Conservation (phyloP, 2,797 vertebrate species). For the Cyclura pinguis region DNA sequence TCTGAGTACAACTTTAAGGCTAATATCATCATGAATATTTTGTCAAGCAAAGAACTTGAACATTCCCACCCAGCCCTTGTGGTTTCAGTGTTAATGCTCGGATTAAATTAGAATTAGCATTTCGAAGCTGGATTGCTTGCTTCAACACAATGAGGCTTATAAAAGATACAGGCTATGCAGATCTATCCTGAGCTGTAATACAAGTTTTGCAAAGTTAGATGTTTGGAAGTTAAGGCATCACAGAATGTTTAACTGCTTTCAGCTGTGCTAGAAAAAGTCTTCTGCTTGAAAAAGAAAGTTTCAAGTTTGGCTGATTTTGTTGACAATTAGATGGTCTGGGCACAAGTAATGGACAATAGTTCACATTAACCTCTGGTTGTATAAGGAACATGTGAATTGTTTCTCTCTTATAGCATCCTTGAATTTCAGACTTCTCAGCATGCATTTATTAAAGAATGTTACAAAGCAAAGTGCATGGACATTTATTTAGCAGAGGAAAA, state of each 20-base stretch:
- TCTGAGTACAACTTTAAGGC: slow-evolving; percentile 36
- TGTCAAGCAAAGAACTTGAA: slow-evolving; percentile 27
- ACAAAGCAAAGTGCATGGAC: neutral
- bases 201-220: slow-evolving; percentile 23
- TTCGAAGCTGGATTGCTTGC: neutral
- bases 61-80: neutral
- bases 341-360: slow-evolving; percentile 11
- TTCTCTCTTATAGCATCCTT: slow-evolving; percentile 22
- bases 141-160: slow-evolving; percentile 16
- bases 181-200: slow-evolving; percentile 33
- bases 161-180: slow-evolving; percentile 6
- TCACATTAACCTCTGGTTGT: slow-evolving; percentile 3
- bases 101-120: slow-evolving; percentile 8
- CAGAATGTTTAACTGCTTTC: slow-evolving; percentile 49
- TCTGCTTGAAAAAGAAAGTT: slow-evolving; percentile 22
- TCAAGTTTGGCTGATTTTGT: slow-evolving; percentile 32
- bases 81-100: slow-evolving; percentile 24
- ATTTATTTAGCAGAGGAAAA: neutral
- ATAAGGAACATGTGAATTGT: neutral
- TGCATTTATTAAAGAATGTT: neutral
- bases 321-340: slow-evolving; percentile 10
- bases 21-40: slow-evolving; percentile 46
- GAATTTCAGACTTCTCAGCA: slow-evolving; percentile 36
- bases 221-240: slow-evolving; percentile 33
- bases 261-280: slow-evolving; percentile 20